Conservation (phyloP, 2,797 vertebrate genomes). For the Rhadinocentrus ornatus region DNA sequence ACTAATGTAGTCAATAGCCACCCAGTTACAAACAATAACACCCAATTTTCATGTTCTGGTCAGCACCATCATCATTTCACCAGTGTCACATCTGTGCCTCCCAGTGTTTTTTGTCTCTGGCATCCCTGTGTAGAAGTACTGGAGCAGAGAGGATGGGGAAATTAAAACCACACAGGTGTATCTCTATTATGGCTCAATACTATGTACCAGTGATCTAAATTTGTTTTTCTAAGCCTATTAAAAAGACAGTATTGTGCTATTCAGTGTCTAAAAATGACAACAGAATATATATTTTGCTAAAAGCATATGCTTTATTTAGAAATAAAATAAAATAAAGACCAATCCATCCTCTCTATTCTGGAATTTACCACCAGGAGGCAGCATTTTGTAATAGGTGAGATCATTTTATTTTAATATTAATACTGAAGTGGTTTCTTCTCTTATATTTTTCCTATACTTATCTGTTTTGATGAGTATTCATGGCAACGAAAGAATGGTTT, state of each 20-base stretch:
- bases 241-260: constrained; percentile 1
- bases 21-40: constrained; percentile 47
- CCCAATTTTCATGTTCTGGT: constrained; percentile 49
- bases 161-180: constrained; percentile 55
- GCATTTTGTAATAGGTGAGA: too few species aligned
- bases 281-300: too few species aligned
- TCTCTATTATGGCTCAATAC: constrained; percentile 35
- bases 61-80: constrained; percentile 45
- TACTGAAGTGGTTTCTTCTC: too few species aligned
- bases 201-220: constrained; percentile 18
- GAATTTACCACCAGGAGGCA: too few species aligned
- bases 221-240: constrained; percentile 49
- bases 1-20: constrained; percentile 49
- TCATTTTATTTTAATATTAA: too few species aligned
- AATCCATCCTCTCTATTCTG: too few species aligned
- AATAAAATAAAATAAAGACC: too few species aligned
- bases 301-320: too few species aligned
- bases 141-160: constrained; percentile 34
- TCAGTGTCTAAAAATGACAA: not conserved
- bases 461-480: too few species aligned
- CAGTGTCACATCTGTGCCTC: constrained; percentile 52
- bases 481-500: too few species aligned
- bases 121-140: constrained; percentile 26
- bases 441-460: too few species aligned
- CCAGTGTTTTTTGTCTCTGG: constrained; percentile 50